Percentiles rank a stretch among this genome's conserved stretches.
Conservation (phyloP, 2,113 vertebrate genomes). For the Orientallactaga bullata region DNA sequence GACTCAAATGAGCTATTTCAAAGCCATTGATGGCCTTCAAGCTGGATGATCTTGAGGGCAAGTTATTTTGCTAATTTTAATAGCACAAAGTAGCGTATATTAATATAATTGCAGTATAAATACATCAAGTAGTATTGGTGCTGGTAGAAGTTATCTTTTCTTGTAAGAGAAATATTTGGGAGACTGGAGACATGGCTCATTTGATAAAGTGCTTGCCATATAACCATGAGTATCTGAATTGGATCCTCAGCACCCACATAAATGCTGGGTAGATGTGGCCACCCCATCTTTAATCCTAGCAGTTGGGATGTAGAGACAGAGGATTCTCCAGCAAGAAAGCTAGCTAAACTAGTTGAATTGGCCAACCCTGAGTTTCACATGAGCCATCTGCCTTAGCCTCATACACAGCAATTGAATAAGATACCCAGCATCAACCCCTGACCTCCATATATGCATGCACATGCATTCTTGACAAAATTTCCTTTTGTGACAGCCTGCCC, state of each 20-base stretch:
- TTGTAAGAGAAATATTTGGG: neutral
- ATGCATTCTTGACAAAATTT: neutral
- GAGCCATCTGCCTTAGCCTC: neutral
- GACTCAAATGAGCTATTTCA: neutral
- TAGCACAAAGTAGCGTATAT: neutral
- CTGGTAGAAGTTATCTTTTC: neutral
- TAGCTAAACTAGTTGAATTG: too few species aligned
- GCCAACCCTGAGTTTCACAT: neutral
- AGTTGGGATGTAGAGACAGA: too few species aligned
- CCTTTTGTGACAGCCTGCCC: neutral
- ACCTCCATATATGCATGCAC: too few species aligned
- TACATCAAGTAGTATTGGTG: neutral
- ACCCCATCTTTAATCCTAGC: too few species aligned
- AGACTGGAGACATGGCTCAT: too few species aligned
- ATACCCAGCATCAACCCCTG: too few species aligned
- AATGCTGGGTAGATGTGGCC: too few species aligned
- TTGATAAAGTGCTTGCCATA: too few species aligned
- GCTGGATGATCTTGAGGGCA: neutral
- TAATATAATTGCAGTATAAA: neutral
- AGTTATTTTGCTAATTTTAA: neutral
- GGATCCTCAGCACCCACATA: too few species aligned
- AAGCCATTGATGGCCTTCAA: neutral
- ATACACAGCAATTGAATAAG: neutral
- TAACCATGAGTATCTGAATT: too few species aligned
- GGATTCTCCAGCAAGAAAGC: too few species aligned